Evolutionary conservation across 1,140 invertebrate species (phyloP), one percentile per base, ranked within the genome.

Genomic region (Cotesia chilonis): DNA sequence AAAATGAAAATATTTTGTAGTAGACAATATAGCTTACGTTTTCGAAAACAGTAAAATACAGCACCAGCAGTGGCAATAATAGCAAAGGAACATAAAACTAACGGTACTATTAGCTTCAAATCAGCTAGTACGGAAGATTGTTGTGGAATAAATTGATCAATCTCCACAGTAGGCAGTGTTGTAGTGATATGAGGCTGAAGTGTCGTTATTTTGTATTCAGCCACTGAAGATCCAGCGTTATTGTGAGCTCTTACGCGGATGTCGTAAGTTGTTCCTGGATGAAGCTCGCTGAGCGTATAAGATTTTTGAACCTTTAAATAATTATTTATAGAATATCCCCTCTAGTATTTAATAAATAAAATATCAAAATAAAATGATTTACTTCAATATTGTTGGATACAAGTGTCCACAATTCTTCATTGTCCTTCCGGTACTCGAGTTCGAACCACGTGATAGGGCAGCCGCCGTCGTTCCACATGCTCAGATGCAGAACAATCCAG

Each of bases 391-490:
- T 88, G 75, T 90, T 91, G 0, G 89, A 89, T 3, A 90, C 86
- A 3, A 90, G 84, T 10, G 88, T 88, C 88, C 90, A 91, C 41
- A 88, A 77, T 38, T 85, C 80, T 75, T 89, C 88, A 84, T 87
- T 88, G 83, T 57, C 83, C 85, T 87, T 81, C 61, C 89, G 89
- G 82, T 95, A 97, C 79, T 96, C 94, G 4, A 97, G 91, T 64
- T 94, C 92, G 81, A 94, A 97, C 82, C 94, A 94, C 1, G 92
- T 89, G 73, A 98, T 96, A 0, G 94, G 94, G 81, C 96, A 98
- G 1, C 94, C 95, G 3, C 94, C 94, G 78, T 96, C 94, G 37
- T 92, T 92, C 96, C 96, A 98, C 0, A 92, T 92, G 77, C 94
- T 93, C 47, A 97, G 83, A 90, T 95, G 95, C 38, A 96, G 90